Percentiles rank a stretch among this genome's conserved stretches.
These are phyloP conservation scores for Troilus luridus DNA, from an alignment of 2,888 invertebrate species.

Conservation along the genomic window DNA sequence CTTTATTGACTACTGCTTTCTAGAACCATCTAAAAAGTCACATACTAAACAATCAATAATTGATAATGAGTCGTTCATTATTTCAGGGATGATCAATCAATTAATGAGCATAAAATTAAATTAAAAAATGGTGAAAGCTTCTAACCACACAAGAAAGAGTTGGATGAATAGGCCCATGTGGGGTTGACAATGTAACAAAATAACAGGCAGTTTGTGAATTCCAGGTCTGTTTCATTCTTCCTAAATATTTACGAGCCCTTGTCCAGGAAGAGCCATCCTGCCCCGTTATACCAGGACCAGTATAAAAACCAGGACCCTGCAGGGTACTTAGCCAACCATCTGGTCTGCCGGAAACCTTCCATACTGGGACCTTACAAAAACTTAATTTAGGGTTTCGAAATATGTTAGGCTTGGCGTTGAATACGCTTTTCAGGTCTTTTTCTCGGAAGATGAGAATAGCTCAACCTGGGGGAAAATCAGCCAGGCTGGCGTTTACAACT, in stretches of 20 bases:
- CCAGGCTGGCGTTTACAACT: background rate
- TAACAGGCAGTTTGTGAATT: background rate
- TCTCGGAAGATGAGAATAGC: background rate
- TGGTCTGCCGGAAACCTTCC: constrained; percentile 22
- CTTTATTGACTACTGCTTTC: too few species aligned
- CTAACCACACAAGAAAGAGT: background rate
- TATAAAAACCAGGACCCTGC: constrained; percentile 33
- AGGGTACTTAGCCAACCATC: constrained; percentile 11
- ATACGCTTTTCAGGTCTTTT: background rate
- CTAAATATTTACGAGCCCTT: constrained; percentile 40
- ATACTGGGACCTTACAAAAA: constrained; percentile 5
- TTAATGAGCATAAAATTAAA: too few species aligned
- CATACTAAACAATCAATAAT: too few species aligned
- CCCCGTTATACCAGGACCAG: background rate
- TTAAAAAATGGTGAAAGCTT: too few species aligned
- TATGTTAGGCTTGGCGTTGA: background rate
- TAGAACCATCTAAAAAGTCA: too few species aligned
- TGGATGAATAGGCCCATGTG: background rate
- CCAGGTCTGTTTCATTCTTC: background rate
- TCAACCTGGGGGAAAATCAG: background rate
- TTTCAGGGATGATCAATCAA: too few species aligned
- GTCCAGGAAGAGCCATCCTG: constrained; percentile 4
- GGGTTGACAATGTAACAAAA: background rate
- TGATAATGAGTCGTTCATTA: too few species aligned
- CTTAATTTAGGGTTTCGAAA: constrained; percentile 39